Percentiles rank a stretch among this genome's conserved stretches.
Conservation (phyloP, 2,888 invertebrate species). For the Cremastinae sp. region DNA sequence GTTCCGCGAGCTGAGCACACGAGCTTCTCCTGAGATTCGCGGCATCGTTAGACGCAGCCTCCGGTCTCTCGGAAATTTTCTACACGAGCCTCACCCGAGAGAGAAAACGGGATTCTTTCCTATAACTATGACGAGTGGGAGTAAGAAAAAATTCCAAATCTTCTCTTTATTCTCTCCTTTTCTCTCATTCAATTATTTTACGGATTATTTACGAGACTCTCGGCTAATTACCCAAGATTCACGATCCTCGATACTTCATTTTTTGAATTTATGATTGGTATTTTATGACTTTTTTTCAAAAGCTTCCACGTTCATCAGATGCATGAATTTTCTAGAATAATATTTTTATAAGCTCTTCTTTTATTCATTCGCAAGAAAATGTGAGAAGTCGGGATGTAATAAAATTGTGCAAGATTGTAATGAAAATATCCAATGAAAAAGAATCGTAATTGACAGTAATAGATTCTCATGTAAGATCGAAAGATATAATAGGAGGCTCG, state of each 20-base stretch:
- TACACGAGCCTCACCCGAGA: constrained; percentile 3
- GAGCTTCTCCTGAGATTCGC: constrained; percentile 36
- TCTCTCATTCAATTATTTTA: constrained; percentile 34
- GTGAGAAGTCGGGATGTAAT: too few relatives aligned
- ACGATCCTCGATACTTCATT: too few relatives aligned
- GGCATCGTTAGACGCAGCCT: constrained; percentile 59
- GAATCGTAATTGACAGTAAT: constrained; percentile 8
- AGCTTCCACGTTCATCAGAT: too few relatives aligned
- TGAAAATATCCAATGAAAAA: too few relatives aligned
- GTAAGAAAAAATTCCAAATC: constrained; percentile 16
- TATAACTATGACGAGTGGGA: constrained; percentile 18
- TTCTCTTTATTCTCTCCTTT: constrained; percentile 10
- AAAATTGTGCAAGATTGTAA: too few relatives aligned
- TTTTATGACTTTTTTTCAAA: too few relatives aligned
- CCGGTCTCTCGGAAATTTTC: constrained; percentile 43
- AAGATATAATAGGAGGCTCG: too few relatives aligned
- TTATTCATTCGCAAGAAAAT: too few relatives aligned
- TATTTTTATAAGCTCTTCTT: too few relatives aligned
- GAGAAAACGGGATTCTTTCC: not conserved
- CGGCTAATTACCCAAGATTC: constrained; percentile 55
- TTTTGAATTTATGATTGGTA: too few relatives aligned
- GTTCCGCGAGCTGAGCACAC: constrained; percentile 18
- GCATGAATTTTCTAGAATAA: too few relatives aligned
- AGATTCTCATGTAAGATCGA: not conserved
- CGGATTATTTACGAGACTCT: constrained; percentile 58